Evolutionary conservation across 2,888 invertebrate species (phyloP).

Genomic region (Fissipunctia ypsillon): DNA sequence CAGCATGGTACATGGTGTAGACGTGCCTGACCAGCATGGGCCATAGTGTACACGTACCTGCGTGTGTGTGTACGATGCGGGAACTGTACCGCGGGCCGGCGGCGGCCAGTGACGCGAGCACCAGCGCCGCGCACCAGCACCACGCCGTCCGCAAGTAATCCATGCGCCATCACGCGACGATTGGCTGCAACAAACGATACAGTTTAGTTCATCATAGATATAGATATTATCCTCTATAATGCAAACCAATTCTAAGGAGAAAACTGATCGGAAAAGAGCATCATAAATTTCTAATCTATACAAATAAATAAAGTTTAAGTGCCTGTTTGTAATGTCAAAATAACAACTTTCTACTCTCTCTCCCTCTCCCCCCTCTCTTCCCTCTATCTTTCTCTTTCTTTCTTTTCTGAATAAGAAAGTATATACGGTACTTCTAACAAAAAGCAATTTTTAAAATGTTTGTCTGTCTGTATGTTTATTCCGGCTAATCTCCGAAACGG

Average conservation of each 20-base stretch:
- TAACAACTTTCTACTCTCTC: too few relatives aligned
- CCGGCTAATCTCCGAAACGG: too few relatives aligned
- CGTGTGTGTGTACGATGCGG: constrained; percentile 95
- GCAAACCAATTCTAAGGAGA: background rate
- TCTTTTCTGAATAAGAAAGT: too few relatives aligned
- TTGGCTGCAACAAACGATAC: constrained; percentile 70
- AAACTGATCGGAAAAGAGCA: background rate
- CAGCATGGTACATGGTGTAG: constrained; percentile 67
- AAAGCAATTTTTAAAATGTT: too few relatives aligned
- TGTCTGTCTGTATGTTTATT: too few relatives aligned
- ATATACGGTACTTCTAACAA: too few relatives aligned
- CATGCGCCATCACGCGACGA: constrained; percentile 90
- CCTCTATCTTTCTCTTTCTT: too few relatives aligned
- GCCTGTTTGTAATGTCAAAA: too few relatives aligned
- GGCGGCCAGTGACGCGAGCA: constrained; percentile 81
- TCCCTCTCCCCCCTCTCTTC: too few relatives aligned
- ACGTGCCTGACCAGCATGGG: too few relatives aligned
- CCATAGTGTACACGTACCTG: constrained; percentile 83
- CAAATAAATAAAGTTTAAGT: too few relatives aligned
- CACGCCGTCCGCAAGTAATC: constrained; percentile 86
- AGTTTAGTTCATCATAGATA: background rate
- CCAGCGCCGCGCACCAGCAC: constrained; percentile 86
- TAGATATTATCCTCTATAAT: background rate
- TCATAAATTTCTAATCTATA: too few relatives aligned
- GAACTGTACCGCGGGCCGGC: constrained; percentile 94